phyloP scores from a whole-genome alignment of 2,113 vertebrate genomes.

The Cyanoramphus novaezelandiae region DNA sequence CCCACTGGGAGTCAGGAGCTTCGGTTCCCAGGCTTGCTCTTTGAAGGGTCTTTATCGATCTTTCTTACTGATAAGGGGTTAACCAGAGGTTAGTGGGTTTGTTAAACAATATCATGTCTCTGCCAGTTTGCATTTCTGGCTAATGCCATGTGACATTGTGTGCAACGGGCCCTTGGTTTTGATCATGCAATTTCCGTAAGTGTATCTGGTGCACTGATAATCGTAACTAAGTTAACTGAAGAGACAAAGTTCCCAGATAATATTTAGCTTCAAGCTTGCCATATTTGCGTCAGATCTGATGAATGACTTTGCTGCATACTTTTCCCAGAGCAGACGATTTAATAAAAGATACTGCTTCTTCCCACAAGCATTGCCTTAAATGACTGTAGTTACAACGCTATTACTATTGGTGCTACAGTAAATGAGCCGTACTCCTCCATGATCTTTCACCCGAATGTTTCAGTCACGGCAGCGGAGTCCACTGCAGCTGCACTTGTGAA shows the following conservation, averaged over 20 bases:
- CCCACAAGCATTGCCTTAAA: background rate
- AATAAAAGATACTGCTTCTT: background rate
- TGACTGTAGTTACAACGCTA: background rate
- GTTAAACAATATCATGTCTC: background rate
- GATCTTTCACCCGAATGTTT: background rate
- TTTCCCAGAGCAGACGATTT: background rate
- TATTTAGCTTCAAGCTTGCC: background rate
- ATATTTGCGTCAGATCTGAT: background rate
- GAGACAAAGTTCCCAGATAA: background rate
- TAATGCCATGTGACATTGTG: background rate
- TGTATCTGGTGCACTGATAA: background rate
- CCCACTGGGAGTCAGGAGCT: background rate
- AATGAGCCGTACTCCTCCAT: rapidly evolving
- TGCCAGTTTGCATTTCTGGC: background rate
- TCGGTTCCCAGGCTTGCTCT: background rate
- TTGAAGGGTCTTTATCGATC: background rate
- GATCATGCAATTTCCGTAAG: background rate
- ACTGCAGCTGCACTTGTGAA: background rate
- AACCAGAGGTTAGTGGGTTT: background rate
- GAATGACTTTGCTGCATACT: background rate
- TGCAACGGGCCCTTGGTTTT: background rate
- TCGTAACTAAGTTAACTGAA: background rate
- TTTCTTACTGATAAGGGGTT: background rate
- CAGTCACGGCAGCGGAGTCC: background rate
- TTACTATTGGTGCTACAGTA: background rate